Base-by-base conservation (phyloP, 2,888 invertebrate species). In the Serrognathus titanus region DNA sequence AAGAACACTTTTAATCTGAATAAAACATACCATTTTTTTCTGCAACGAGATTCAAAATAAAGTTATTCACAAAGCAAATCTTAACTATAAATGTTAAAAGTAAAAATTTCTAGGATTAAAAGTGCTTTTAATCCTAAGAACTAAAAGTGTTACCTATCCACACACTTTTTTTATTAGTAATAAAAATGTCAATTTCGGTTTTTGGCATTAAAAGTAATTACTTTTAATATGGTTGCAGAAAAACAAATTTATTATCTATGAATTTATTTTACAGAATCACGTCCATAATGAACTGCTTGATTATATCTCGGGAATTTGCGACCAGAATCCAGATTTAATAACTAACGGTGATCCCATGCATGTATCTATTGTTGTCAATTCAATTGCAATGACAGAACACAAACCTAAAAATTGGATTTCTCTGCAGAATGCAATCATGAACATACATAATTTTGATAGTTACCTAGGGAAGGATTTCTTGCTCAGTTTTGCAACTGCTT, bases 261-360 rank as follows among this genome's bases (percentile, higher is more conserved):
- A 1, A 31, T 48, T n/a, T 48, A 20, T 47, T 12, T 76, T 76
- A 39, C 73, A 84, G 84, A 79, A 79, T n/a, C 85, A 85, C 72
- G 80, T 81, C 0, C 80, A 84, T 66, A 77, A 83, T 48, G 74
- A 78, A 0, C 73, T 88, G 0, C 69, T 88, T 13, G 82, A 87
- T 60, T 82, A 86, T 66, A 69, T 86, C 2, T 80, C 83, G 48
- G 69, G 79, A 1, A 73, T 79, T 51, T 81, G 82, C 0, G 73
- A 76, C 0, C 68, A 79, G 5, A 68, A 82, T 57, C 78, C 80
- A 0, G 62, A 64, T 0, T 65, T 75, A 0, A 68, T 85, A 10
- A 63, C 75, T n/a, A 69, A 74, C 11, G 78, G 77, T 2, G 74
- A 80, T 35, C 71, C 78, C 0, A 70, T 75, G 61, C 68, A 79